Base-by-base conservation (phyloP, 2,888 invertebrate genomes). In the Dromius quadrimaculatus region DNA sequence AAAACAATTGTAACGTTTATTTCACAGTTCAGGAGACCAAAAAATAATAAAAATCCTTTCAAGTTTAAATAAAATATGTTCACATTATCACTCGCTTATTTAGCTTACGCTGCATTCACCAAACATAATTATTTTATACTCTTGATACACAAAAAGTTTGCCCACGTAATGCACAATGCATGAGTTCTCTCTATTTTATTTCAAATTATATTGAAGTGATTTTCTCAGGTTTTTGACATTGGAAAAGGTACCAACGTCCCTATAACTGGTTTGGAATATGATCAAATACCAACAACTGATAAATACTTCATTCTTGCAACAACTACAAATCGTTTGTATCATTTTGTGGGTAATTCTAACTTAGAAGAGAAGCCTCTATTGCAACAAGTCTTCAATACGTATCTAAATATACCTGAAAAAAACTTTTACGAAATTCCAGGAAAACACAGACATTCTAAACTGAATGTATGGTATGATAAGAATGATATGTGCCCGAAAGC, bases 181-280 rank as follows among this genome's bases (percentile, higher is more conserved):
- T 15, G 17, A 6, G 50, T 50, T 6, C 50, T 19, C 9, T 1
- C 22, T 19, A 5, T n/a, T 23, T 19, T 36, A n/a, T 22, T 43
- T 22, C 32, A n/a, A 28, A 61, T n/a, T 69, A 22, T 61, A 23
- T 38, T 20, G 9, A 69, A 32, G 6, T 9, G 45, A 20, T 17
- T 15, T 22, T 65, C 72, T 43, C 20, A 95, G 94, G 90, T 96
- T 41, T 96, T 94, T 79, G 95, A 95, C 82, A 87, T 96, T 74
- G 94, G 94, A 0, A 89, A 90, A 81, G 92, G 92, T 0, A 86
- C 87, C 20, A 86, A 88, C 47, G 91, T 89, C 71, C 90, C 93
- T 0, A 93, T 97, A 72, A 95, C 93, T n/a, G 95, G 94, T 0
- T 84, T 97, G 64, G 92, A 94, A 79, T 92, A 93, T 81, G 91